Percentiles rank a stretch among this genome's conserved stretches.
These are phyloP conservation scores for Endomychus coccineus DNA, from an alignment of 2,888 invertebrate genomes.

Conservation along the genomic window DNA sequence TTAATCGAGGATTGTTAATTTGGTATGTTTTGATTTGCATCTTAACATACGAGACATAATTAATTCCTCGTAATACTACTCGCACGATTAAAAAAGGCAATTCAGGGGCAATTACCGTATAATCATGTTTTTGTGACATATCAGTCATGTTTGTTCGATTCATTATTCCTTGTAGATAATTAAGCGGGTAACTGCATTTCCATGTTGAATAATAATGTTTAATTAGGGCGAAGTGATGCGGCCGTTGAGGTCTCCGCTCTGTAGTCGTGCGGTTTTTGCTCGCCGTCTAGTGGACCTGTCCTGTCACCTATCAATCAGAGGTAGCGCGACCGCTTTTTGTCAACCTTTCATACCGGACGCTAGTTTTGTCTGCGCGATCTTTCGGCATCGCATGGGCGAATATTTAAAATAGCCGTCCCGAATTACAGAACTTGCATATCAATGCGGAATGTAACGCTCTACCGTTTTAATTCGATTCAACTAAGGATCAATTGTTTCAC, in stretches of 20 bases:
- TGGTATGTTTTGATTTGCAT: too few relatives aligned
- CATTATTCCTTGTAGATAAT: conserved; percentile 29
- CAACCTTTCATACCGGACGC: conserved; percentile 44
- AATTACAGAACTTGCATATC: conserved; percentile 33
- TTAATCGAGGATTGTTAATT: too few relatives aligned
- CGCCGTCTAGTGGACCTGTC: conserved; percentile 36
- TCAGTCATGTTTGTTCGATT: conserved; percentile 17
- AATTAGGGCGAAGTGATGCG: conserved; percentile 28
- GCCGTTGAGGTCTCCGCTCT: conserved; percentile 10
- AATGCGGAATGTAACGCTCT: conserved; percentile 18
- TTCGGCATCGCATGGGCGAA: conserved; percentile 36
- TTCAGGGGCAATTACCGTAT: conserved; percentile 23
- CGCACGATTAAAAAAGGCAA: too few relatives aligned
- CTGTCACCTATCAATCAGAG: conserved; percentile 47
- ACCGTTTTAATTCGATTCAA: neutral
- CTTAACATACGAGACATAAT: too few relatives aligned
- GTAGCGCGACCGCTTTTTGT: conserved; percentile 45
- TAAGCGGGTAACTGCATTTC: conserved; percentile 31
- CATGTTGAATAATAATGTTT: conserved; percentile 38
- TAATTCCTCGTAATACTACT: too few relatives aligned
- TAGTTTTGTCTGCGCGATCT: conserved; percentile 35
- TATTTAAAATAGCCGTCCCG: conserved; percentile 41
- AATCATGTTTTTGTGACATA: conserved; percentile 23
- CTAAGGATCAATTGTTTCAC: conserved; percentile 1
- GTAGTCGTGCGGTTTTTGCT: conserved; percentile 34